phyloP scores from a whole-genome alignment of 2,113 vertebrate genomes.

The Onychostruthus taczanowskii region DNA sequence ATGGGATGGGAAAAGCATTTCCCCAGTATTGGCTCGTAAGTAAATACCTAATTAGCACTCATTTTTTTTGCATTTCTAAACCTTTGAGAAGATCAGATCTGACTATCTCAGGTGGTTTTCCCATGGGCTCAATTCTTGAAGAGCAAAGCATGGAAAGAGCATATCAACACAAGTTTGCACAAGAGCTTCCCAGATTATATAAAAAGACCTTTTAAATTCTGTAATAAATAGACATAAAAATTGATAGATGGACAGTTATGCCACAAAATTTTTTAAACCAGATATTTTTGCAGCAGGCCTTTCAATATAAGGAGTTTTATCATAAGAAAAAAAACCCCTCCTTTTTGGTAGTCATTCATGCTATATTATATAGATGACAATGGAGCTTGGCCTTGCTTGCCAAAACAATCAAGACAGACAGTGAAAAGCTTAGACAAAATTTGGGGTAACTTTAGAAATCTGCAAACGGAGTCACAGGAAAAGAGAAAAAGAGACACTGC shows the following conservation, averaged over 20 bases:
- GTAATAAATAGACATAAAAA: background rate
- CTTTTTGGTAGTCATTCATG: background rate
- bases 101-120: background rate
- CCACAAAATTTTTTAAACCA: background rate
- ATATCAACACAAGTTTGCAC: background rate
- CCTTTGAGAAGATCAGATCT: background rate
- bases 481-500: conserved; percentile 6
- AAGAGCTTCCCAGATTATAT: background rate
- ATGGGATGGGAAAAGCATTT: background rate
- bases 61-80: background rate
- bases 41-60: background rate
- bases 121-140: background rate
- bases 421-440: background rate
- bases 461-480: background rate
- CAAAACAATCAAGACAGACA: background rate
- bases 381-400: background rate
- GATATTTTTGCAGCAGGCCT: background rate
- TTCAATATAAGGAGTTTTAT: background rate
- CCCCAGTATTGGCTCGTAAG: background rate
- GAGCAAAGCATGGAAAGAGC: background rate
- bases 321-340: background rate
- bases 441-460: background rate
- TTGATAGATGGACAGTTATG: background rate
- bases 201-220: background rate
- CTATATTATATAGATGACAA: background rate